Conservation (phyloP, 2,113 vertebrate species). For the Propithecus coquereli region DNA sequence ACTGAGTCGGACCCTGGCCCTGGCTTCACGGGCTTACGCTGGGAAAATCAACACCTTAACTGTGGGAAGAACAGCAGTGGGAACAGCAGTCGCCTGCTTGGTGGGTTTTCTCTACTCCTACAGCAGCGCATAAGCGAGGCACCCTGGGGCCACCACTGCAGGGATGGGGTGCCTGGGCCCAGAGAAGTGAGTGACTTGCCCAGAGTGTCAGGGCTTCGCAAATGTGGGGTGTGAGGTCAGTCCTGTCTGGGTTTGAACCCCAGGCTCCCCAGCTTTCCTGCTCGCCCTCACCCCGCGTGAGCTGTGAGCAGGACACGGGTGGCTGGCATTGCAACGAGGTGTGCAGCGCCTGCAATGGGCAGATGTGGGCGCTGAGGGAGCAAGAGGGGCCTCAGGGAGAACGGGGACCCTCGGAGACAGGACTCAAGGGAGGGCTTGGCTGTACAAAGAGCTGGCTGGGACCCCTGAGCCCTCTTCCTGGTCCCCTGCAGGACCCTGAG, state of each 20-base stretch:
- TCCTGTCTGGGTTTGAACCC: background rate
- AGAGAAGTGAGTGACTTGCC: background rate
- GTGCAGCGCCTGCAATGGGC: background rate
- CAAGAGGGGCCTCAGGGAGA: background rate
- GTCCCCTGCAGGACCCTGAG: background rate
- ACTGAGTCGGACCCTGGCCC: background rate
- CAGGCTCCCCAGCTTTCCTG: background rate
- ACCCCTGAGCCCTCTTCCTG: background rate
- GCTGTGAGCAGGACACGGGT: background rate
- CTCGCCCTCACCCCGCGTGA: rapidly evolving
- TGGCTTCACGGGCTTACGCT: background rate
- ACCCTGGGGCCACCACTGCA: background rate
- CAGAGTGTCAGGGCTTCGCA: background rate
- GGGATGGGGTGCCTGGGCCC: background rate
- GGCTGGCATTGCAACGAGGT: background rate
- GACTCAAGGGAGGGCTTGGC: background rate
- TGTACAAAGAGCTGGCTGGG: background rate
- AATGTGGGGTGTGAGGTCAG: background rate
- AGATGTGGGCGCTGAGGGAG: background rate
- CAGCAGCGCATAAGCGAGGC: background rate
- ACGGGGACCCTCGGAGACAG: background rate
- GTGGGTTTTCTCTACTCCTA: background rate
- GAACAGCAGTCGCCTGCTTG: background rate
- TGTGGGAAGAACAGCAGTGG: background rate
- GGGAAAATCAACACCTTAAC: background rate